These are phyloP conservation scores for Alauda arvensis DNA, from an alignment of 2,797 vertebrate genomes.

Conservation along the genomic window DNA sequence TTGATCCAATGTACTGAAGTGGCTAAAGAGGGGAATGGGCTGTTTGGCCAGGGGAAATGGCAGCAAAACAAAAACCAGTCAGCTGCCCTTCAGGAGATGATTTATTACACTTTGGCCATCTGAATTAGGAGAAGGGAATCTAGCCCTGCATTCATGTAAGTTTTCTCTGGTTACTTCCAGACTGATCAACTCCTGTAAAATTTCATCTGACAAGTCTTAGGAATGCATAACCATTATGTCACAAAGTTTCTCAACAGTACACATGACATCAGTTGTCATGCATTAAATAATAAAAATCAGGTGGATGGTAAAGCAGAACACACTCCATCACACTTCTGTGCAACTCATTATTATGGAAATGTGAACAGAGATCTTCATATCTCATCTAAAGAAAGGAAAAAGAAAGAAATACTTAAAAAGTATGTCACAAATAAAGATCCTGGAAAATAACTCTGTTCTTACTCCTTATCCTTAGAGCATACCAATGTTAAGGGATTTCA, in stretches of 20 bases:
- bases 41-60: background rate
- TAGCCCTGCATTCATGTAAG: background rate
- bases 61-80: background rate
- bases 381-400: background rate
- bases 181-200: background rate
- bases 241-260: background rate
- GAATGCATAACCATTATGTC: background rate
- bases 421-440: background rate
- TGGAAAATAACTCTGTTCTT: background rate
- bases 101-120: background rate
- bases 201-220: background rate
- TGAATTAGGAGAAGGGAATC: background rate
- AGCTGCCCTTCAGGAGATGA: background rate
- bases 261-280: background rate
- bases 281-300: conserved; percentile 5
- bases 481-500: background rate
- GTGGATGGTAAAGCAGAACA: background rate
- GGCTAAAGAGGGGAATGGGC: background rate
- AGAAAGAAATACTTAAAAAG: background rate
- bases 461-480: background rate
- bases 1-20: background rate
- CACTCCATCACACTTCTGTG: background rate
- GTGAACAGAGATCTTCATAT: background rate
- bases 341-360: background rate
- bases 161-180: background rate